Base-by-base conservation (phyloP, 1,140 invertebrate genomes). In the Helicoverpa armigera region DNA sequence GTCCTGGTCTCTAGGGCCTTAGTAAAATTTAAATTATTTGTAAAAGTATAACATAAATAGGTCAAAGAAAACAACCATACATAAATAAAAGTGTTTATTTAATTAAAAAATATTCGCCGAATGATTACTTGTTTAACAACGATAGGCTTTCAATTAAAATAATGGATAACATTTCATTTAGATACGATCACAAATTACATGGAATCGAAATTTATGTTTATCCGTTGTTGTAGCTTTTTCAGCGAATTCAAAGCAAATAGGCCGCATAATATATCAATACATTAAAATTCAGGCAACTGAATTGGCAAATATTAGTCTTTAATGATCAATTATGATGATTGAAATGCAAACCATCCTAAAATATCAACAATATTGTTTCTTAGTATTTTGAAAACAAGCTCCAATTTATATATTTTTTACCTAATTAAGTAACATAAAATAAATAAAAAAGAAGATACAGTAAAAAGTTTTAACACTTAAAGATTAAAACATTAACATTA, bases 191-290 rank as follows among this genome's bases (percentile, higher is more conserved):
- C 14, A 65, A 65, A 65, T 43, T 7, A 65, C n/a, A 43, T 4
- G 13, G n/a, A 35, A 65, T 65, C 13, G 13, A 14, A 35, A 65
- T 65, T 65, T 31, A 48, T 48, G 61, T 65, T 65, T 43, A 43
- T 65, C 10, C n/a, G n/a, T 54, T n/a, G 4, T 3, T 54, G 53
- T 54, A 54, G 53, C 53, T 48, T 65, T 65, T 65, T 16, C 35
- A 43, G 61, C n/a, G 31, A 35, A 31, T 13, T 65, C 61, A 65
- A 65, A 65, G 31, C 61, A 65, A 65, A 65, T 43, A 65, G 35
- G 16, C 61, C 14, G 29, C 29, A 13, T 48, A 13, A 65, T 43
- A 65, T 65, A 29, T 16, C 13, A 12, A 65, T 43, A 2, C 35
- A 43, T 48, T 7, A 12, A 16, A 65, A 43, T 65, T 14, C 35